phyloP scores from a whole-genome alignment of 2,113 vertebrate species.

The Misgurnus mizolepis region DNA sequence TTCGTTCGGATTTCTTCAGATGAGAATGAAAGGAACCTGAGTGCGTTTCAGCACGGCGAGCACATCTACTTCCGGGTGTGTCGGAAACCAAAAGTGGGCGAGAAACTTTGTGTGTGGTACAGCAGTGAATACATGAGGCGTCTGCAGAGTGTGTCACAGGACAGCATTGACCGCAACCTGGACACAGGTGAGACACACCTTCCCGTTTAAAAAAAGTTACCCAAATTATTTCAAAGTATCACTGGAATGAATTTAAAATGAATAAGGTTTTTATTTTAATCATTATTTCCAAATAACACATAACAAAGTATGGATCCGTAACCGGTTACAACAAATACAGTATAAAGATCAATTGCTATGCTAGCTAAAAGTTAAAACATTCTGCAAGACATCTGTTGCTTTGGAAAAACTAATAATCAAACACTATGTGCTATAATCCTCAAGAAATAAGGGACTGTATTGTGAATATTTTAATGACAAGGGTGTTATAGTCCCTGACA shows the following conservation, averaged over 20 bases:
- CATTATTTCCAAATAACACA: too few relatives aligned
- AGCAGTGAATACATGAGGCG: conserved; percentile 89
- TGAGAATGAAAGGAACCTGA: conserved; percentile 86
- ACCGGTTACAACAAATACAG: too few relatives aligned
- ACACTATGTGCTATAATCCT: too few relatives aligned
- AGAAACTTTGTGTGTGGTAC: conserved; percentile 93
- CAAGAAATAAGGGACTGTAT: too few relatives aligned
- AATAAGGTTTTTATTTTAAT: too few relatives aligned
- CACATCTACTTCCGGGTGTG: conserved; percentile 88
- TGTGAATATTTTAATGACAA: too few relatives aligned
- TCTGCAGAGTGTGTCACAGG: conserved; percentile 85
- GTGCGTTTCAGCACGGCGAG: conserved; percentile 87
- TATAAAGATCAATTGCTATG: too few relatives aligned
- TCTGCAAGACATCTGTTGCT: background rate
- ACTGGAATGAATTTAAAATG: background rate
- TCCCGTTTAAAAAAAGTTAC: background rate
- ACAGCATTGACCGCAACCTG: conserved; percentile 84
- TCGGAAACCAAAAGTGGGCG: conserved; percentile 80
- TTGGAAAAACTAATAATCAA: too few relatives aligned
- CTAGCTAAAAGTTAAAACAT: too few relatives aligned
- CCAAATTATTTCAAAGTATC: background rate
- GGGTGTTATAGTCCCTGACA: too few relatives aligned
- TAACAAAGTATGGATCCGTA: background rate
- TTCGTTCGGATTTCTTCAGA: conserved; percentile 88
- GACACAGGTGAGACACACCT: conserved; percentile 77